Evolutionary conservation across 2,888 invertebrate species (phyloP), one percentile per base, ranked within the genome.

Genomic region (Nezara viridula): DNA sequence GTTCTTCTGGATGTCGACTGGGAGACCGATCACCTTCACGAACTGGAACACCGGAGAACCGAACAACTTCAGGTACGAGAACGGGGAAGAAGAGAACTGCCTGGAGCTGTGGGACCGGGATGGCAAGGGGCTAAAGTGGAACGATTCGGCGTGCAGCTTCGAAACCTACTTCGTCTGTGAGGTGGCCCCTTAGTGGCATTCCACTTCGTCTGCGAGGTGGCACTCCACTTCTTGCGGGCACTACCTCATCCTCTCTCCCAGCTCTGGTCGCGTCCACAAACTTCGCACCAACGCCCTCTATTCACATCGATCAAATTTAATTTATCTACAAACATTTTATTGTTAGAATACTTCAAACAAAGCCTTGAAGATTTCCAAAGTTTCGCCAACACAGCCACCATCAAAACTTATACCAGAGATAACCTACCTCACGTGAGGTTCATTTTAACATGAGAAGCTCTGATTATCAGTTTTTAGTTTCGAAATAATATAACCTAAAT

Each of bases 1-100:
- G 92, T 98, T 97, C 94, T 97, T 97, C 94, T 98, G 98, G 98
- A 97, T 98, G 97, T 96, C 97, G 21, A 97, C 96, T 90, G 98
- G 98, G 6, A 94, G 96, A 90, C 97, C 97, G 0, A 95, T 98
- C 87, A 97, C 97, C 49, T 98, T 97, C 93, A 97, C 97, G 91
- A 98, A 98, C 93, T 98, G 97, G 97, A 98, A 98, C 94, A 97
- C 97, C 0, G 98, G 98, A 0, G 98, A 98, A 92, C 98, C 98
- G 0, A 98, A 98, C 93, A 98, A 98, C 94, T 98, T 98, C 94
- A 96, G 97, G 91, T 97, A 97, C 93, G 98, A 98, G 93, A 98
- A 98, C 92, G 98, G 98, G 12, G 98, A 98, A 93, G 97, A 98
- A 93, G 98, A 98, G 92, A 97, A 98, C 93, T 98, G 98, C 92